These are phyloP conservation scores for Tortricodes alternella DNA, from an alignment of 2,888 invertebrate genomes.

Conservation along the genomic window DNA sequence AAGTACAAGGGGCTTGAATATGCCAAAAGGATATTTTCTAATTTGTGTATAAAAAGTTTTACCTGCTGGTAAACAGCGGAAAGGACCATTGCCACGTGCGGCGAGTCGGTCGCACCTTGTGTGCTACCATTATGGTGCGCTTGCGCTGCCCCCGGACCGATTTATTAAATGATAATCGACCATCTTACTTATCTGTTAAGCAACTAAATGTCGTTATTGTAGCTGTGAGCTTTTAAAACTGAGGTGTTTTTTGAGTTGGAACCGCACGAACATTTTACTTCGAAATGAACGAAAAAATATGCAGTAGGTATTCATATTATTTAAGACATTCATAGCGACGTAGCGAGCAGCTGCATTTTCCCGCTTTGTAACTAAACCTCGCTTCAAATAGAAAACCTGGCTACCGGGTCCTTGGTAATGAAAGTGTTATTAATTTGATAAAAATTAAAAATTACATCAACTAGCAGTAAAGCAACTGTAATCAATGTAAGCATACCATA, in stretches of 20 bases:
- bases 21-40: constrained; percentile 55
- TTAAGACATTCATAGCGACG: too few relatives aligned
- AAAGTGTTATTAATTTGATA: background rate
- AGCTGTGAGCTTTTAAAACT: background rate
- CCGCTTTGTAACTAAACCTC: too few relatives aligned
- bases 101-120: constrained; percentile 58
- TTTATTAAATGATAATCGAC: background rate
- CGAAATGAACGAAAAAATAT: background rate
- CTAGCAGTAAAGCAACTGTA: background rate
- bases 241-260: background rate
- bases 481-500: constrained; percentile 5
- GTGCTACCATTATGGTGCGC: constrained; percentile 27
- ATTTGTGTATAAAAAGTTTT: constrained; percentile 64
- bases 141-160: constrained; percentile 23
- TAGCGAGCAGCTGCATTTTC: too few relatives aligned
- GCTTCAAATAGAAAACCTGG: too few relatives aligned
- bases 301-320: too few relatives aligned
- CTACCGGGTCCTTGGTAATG: too few relatives aligned
- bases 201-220: background rate
- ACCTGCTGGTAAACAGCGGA: constrained; percentile 77
- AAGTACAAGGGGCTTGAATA: constrained; percentile 58
- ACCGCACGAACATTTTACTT: background rate
- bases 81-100: constrained; percentile 79
- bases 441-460: background rate
- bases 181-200: background rate